phyloP scores from a whole-genome alignment of 2,113 vertebrate genomes.

The Tursiops truncatus region DNA sequence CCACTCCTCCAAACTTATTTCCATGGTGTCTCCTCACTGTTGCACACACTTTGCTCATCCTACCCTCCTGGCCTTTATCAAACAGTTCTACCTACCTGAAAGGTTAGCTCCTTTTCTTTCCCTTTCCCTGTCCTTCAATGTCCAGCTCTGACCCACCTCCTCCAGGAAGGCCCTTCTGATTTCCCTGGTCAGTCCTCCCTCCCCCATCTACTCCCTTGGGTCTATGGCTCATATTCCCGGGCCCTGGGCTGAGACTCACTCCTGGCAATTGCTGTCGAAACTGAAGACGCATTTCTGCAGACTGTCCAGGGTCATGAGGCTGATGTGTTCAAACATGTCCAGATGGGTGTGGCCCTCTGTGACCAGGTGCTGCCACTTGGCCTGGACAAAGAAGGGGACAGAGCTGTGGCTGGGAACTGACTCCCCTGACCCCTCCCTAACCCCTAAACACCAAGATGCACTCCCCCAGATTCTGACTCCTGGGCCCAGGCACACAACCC shows the following conservation, averaged over 20 bases:
- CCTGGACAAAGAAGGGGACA: conserved; percentile 72
- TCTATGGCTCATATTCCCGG: too few species aligned
- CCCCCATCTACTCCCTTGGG: not conserved
- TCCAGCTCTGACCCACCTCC: not conserved
- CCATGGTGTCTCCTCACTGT: not conserved
- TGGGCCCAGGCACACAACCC: too few species aligned
- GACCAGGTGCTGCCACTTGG: conserved; percentile 84
- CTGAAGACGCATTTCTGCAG: conserved; percentile 94
- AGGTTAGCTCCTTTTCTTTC: not conserved
- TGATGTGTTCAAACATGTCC: conserved; percentile 91
- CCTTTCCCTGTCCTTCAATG: not conserved
- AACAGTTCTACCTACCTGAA: not conserved
- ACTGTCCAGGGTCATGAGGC: conserved; percentile 92
- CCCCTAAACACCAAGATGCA: not conserved
- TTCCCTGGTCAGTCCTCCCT: not conserved
- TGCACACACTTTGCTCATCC: not conserved
- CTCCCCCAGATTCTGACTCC: not conserved
- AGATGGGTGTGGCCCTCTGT: conserved; percentile 60
- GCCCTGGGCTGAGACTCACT: conserved; percentile 82
- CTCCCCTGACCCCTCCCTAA: not conserved
- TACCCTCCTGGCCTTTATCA: not conserved
- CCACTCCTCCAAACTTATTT: too few species aligned
- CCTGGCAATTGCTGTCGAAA: conserved; percentile 89
- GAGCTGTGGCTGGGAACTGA: not conserved
- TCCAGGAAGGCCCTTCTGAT: not conserved